Conservation (phyloP, 2,888 invertebrate species). For the Dasysyrphus tricinctus region DNA sequence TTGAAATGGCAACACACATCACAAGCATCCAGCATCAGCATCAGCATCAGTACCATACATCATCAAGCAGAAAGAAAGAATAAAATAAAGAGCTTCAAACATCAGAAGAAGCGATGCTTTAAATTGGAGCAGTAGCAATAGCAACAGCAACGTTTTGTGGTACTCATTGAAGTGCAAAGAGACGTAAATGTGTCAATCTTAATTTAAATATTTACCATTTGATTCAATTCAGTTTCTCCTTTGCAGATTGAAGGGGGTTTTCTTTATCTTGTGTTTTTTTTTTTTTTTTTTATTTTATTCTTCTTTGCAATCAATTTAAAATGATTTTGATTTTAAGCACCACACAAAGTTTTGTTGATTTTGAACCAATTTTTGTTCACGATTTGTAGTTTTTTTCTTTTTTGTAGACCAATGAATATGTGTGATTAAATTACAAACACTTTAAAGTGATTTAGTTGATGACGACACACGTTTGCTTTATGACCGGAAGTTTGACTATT, state of each 20-base stretch:
- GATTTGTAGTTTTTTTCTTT: slow-evolving; percentile 10
- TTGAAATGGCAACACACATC: slow-evolving; percentile 42
- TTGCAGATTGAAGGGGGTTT: slow-evolving; percentile 25
- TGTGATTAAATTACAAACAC: slow-evolving; percentile 13
- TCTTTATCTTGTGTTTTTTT: neutral
- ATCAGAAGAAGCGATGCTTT: slow-evolving; percentile 39
- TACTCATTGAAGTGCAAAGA: slow-evolving; percentile 58
- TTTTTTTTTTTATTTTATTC: slow-evolving; percentile 15
- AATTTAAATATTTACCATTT: slow-evolving; percentile 59
- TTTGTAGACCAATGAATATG: neutral
- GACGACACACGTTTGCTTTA: slow-evolving; percentile 30
- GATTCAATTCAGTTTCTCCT: slow-evolving; percentile 37
- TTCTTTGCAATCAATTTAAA: slow-evolving; percentile 49
- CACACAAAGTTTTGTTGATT: slow-evolving; percentile 18
- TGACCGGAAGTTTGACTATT: slow-evolving; percentile 42
- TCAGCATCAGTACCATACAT: neutral
- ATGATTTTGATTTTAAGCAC: slow-evolving; percentile 46
- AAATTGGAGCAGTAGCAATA: slow-evolving; percentile 27
- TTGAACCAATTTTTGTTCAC: slow-evolving; percentile 12
- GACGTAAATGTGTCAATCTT: slow-evolving; percentile 60
- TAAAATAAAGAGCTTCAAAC: neutral
- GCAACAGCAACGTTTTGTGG: slow-evolving; percentile 17
- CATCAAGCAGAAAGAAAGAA: neutral
- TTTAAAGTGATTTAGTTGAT: slow-evolving; percentile 35
- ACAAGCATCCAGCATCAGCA: neutral